Evolutionary conservation across 1,140 invertebrate species (phyloP), one percentile per base, ranked within the genome.

Genomic region (Sinonovacula constricta): DNA sequence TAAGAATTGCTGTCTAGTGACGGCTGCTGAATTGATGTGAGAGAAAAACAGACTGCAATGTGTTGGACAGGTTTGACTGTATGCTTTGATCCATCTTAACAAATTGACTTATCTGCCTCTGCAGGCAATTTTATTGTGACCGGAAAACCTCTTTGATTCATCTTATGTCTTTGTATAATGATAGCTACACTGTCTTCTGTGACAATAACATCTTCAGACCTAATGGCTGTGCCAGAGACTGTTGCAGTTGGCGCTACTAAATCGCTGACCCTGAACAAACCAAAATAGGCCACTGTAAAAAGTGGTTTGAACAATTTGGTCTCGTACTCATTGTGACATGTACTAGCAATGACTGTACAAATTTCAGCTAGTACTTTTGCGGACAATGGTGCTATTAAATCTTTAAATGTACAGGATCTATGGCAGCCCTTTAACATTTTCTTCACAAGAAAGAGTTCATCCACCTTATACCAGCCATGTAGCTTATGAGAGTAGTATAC

Each of bases 261-360:
- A 28, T 75, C 71, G 31, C 71, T 65, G 3, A 65, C 60, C n/a
- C 71, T 15, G 10, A 65, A 65, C 2, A 75, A 24, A 24, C 71
- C 60, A 75, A 65, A 75, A 65, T 75, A 65, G 1, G 71, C 71
- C 36, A 75, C n/a, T n/a, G 59, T 28, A 56, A 65, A 75, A 10
- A 62, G 14, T 3, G 71, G 12, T 2, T n/a, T 10, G 49, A 65
- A 75, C 36, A 74, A 34, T 26, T 24, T 65, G 18, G n/a, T 10
- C 30, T 65, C 71, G 31, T 12, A 75, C 22, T 14, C n/a, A 10
- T 33, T 18, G 28, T 24, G 65, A 51, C 59, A 65, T 7, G 26
- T 36, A 18, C 39, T 18, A 2, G 54, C 56, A 33, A 75, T 22
- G 7, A n/a, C 51, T 4, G 18, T 28, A 34, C 28, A 65, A 1